Conservation (phyloP, 92 coral and sea anemone genomes). For the Pocillopora grandis region DNA sequence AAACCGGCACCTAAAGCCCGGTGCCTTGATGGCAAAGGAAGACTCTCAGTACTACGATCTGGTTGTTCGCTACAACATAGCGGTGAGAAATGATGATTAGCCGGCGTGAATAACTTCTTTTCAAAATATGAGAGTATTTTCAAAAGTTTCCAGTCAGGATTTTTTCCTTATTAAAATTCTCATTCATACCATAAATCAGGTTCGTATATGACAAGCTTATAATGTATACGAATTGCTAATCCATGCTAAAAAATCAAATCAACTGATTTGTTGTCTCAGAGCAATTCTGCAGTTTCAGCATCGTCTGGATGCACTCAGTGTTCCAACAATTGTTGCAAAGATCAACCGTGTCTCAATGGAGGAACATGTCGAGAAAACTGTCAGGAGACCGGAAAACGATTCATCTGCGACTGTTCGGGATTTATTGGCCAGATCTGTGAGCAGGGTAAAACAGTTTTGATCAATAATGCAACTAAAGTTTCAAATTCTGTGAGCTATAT, state of each 20-base stretch:
- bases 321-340: neutral
- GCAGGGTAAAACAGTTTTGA: neutral
- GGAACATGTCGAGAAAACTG: conserved; percentile 1
- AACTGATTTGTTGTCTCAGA: neutral
- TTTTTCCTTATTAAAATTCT: neutral
- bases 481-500: no score
- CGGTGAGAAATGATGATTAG: neutral
- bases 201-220: no score
- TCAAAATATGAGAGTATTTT: neutral
- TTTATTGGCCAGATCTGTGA: neutral
- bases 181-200: no score
- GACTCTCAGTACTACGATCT: neutral
- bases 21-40: neutral
- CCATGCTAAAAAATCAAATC: no score
- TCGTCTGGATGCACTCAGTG: neutral
- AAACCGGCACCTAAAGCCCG: neutral
- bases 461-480: no score
- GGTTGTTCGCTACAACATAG: neutral
- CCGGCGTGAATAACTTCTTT: neutral
- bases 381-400: neutral
- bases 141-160: no score
- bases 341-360: conserved; percentile 1
- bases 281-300: neutral
- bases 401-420: conserved; percentile 5
- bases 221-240: no score